phyloP scores from a whole-genome alignment of 2,113 vertebrate genomes.

The Circaetus gallicus region DNA sequence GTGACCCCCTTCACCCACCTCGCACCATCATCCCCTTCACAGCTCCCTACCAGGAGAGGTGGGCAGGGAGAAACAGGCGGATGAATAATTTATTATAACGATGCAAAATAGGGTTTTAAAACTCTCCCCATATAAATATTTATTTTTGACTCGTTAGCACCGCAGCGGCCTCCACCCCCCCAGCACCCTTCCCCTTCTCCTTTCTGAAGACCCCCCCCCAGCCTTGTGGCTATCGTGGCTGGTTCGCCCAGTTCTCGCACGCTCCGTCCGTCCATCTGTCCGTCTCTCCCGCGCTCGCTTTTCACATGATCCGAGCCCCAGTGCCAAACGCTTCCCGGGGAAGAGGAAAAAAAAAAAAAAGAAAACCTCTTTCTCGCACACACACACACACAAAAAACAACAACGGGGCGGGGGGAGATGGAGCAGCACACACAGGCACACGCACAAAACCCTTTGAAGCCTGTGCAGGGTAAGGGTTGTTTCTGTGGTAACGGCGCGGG shows the following conservation, averaged over 20 bases:
- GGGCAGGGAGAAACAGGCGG: not conserved
- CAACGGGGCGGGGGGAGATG: not conserved
- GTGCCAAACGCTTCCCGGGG: conserved; percentile 55
- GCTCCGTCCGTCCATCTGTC: not conserved
- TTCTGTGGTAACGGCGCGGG: conserved; percentile 77
- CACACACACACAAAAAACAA: not conserved
- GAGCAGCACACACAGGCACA: conserved; percentile 48
- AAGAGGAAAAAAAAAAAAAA: not conserved
- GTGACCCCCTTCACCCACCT: not conserved
- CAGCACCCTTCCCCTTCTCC: not conserved
- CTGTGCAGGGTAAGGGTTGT: conserved; percentile 80
- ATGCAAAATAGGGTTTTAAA: conserved; percentile 64
- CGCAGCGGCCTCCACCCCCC: not conserved
- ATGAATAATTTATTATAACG: conserved; percentile 74
- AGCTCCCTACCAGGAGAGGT: not conserved
- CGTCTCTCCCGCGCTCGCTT: not conserved
- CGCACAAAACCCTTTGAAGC: conserved; percentile 70
- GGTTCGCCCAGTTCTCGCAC: not conserved
- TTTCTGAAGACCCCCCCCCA: not conserved
- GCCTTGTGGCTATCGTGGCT: not conserved
- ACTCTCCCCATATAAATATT: conserved; percentile 67
- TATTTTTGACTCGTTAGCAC: conserved; percentile 62
- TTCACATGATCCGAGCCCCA: not conserved
- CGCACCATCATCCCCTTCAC: not conserved
- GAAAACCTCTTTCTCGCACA: not conserved